Evolutionary conservation across 2,888 invertebrate species (phyloP).

Genomic region (Pristionchus arcanus): DNA sequence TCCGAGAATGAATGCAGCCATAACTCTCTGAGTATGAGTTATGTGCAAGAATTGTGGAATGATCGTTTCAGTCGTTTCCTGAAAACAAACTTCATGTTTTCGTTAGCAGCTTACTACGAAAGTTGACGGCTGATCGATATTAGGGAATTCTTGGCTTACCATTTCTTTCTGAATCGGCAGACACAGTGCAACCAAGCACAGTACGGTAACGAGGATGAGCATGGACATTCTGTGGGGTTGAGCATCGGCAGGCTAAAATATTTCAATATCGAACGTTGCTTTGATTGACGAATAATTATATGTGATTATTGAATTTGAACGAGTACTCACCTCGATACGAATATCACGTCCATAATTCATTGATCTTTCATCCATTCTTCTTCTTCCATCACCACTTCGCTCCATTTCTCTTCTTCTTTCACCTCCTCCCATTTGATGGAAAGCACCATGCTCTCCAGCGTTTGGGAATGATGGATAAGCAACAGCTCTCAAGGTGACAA

Average conservation of each 20-base stretch:
- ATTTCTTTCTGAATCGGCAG: constrained; percentile 32
- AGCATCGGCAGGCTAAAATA: neutral
- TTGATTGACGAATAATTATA: no score
- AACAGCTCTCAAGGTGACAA: constrained; percentile 26
- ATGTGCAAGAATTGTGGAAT: constrained; percentile 38
- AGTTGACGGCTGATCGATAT: neutral
- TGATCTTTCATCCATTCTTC: neutral
- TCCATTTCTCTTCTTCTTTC: neutral
- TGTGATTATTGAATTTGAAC: neutral
- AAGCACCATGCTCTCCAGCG: neutral
- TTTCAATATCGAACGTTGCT: neutral
- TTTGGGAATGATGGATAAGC: neutral
- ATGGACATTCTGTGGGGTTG: neutral
- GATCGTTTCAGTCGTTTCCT: neutral
- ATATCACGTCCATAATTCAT: neutral
- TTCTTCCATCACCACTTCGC: neutral
- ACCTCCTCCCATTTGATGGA: constrained; percentile 33
- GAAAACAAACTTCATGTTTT: neutral
- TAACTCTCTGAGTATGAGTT: constrained; percentile 15
- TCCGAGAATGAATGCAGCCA: constrained; percentile 52
- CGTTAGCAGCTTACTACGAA: neutral
- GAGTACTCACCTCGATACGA: neutral
- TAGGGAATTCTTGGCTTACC: neutral
- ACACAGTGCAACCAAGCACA: constrained; percentile 35
- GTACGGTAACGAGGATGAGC: neutral